Base-by-base conservation (phyloP, 2,888 invertebrate species). In the Lepidochrysops patricia region DNA sequence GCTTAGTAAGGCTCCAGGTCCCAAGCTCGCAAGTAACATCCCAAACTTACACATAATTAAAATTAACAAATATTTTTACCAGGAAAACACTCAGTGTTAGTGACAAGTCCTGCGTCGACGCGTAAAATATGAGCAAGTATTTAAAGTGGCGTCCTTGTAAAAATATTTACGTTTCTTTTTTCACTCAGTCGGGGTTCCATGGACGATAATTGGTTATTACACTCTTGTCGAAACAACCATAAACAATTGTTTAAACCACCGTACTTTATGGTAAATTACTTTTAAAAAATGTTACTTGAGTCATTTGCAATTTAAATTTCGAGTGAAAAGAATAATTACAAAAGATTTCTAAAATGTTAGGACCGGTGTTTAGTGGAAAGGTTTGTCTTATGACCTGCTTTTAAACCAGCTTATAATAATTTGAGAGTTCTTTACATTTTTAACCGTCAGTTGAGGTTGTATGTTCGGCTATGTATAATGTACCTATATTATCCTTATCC, bases 141-240 rank as follows among this genome's bases (percentile, higher is more conserved):
- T 29, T 25, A 29, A 54, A 29, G 52, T 52, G 52, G 52, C 54
- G 54, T 19, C 54, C 54, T 54, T 54, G 32, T 15, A 9, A 19
- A 48, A 19, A 7, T 49, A 23, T 49, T 49, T 49, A 23, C 48
- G 29, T 19, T 43, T 32, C 19, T 29, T 54, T 54, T 54, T 52
- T 15, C 26, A 29, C 54, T 15, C 54, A 19, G 29, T 29, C 54
- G 54, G 29, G 32, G 19, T 29, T 54, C 54, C 54, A 12, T 15
- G 54, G 54, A 19, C 29, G 54, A 19, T 54, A 54, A 54, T 54
- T 54, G 54, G 54, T 29, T 54, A 54, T 54, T 54, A 29, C 54
- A 29, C 54, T 29, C 54, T 54, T 54, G 54, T 54, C 54, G 54
- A 54, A 50, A 50, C 50, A 50, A 26, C 50, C 54, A 54, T 54